Evolutionary conservation across 2,113 vertebrate species (phyloP).

Genomic region (Eidolon helvum): DNA sequence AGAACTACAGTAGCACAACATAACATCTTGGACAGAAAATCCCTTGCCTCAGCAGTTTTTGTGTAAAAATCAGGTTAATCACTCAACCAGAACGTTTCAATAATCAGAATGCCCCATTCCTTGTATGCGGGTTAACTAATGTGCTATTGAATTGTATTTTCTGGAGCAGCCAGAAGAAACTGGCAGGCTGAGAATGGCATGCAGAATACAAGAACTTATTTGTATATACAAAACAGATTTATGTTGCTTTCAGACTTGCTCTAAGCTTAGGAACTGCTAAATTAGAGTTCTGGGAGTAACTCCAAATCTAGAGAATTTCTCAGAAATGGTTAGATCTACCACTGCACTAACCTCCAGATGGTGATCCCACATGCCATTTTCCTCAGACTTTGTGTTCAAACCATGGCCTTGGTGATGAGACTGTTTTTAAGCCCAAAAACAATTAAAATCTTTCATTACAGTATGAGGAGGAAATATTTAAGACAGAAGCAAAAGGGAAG

Average conservation of each 20-base stretch:
- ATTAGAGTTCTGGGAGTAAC: constrained; percentile 71
- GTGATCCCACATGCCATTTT: neutral
- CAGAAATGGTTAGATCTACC: constrained; percentile 56
- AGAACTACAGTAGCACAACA: neutral
- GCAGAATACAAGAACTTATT: constrained; percentile 32
- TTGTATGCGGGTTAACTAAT: constrained; percentile 16
- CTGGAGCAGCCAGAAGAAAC: constrained; percentile 54
- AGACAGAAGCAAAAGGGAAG: neutral
- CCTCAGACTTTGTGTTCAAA: constrained; percentile 20
- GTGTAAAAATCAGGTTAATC: constrained; percentile 4
- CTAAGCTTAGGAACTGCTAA: constrained; percentile 57
- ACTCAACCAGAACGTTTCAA: constrained; percentile 30
- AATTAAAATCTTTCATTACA: neutral
- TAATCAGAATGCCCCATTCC: constrained; percentile 2
- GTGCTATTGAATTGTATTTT: constrained; percentile 36
- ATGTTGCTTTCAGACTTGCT: constrained; percentile 67
- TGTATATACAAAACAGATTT: constrained; percentile 74
- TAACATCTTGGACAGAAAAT: neutral
- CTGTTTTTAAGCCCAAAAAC: neutral
- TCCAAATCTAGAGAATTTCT: constrained; percentile 69
- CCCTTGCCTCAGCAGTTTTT: constrained; percentile 3
- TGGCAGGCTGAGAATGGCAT: constrained; percentile 55
- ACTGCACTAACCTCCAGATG: constrained; percentile 31
- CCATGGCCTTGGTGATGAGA: neutral
- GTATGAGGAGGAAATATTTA: neutral